Evolutionary conservation across 2,888 invertebrate species (phyloP).

Genomic region (Ctenicera cuprea): DNA sequence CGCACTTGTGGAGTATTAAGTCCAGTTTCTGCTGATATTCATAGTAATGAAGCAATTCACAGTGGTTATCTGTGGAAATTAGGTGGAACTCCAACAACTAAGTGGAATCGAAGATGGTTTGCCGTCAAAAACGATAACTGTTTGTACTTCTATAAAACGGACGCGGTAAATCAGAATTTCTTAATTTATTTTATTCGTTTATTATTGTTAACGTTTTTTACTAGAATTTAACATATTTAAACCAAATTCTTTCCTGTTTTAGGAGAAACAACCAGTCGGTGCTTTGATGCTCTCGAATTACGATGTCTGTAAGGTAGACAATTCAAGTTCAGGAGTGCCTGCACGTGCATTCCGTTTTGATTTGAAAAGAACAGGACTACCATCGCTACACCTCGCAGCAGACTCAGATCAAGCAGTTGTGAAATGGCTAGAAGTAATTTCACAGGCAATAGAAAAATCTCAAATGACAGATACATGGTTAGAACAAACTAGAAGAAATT

Average conservation of each 20-base stretch:
- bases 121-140: constrained; percentile 93
- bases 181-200: not conserved
- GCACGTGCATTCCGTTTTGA: constrained; percentile 80
- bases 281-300: constrained; percentile 92
- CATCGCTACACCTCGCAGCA: constrained; percentile 86
- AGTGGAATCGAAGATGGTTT: constrained; percentile 95
- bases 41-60: constrained; percentile 78
- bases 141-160: constrained; percentile 95
- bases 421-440: constrained; percentile 86
- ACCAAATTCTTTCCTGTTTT: constrained; percentile 30
- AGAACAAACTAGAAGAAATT: constrained; percentile 85
- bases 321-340: constrained; percentile 80
- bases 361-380: constrained; percentile 82
- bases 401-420: constrained; percentile 83
- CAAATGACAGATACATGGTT: constrained; percentile 78
- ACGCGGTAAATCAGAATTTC: constrained; percentile 79
- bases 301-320: constrained; percentile 77
- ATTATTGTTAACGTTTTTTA: too few species aligned
- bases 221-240: too few species aligned
- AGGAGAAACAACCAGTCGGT: constrained; percentile 93
- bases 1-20: constrained; percentile 89
- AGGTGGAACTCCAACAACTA: constrained; percentile 75
- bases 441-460: constrained; percentile 82
- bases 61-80: constrained; percentile 88
- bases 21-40: constrained; percentile 79